Evolutionary conservation across 2,888 invertebrate genomes (phyloP).

Genomic region (Campoplex capitator): DNA sequence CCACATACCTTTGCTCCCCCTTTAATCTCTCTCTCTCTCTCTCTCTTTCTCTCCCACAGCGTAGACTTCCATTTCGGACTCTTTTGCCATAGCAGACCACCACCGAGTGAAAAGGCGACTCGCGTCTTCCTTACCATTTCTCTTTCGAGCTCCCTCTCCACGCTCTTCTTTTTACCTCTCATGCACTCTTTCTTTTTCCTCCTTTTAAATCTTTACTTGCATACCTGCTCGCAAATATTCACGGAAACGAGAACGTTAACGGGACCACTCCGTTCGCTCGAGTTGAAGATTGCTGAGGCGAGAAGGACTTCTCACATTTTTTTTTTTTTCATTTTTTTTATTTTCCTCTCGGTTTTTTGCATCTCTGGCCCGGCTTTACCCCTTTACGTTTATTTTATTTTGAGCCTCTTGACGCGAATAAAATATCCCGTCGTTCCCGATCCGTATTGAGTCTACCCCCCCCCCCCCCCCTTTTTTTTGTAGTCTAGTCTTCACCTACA

Average conservation of each 20-base stretch:
- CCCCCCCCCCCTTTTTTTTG: background rate
- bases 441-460: background rate
- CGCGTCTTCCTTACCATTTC: conserved; percentile 50
- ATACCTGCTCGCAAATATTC: conserved; percentile 48
- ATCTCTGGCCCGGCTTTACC: background rate
- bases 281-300: conserved; percentile 56
- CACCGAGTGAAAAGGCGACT: conserved; percentile 53
- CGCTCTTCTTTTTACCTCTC: conserved; percentile 16
- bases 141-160: conserved; percentile 37
- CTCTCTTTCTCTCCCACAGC: background rate
- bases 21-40: conserved; percentile 1
- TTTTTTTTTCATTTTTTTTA: background rate
- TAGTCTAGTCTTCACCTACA: background rate
- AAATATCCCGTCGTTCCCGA: background rate
- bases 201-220: conserved; percentile 55
- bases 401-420: background rate
- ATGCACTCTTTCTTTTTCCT: conserved; percentile 40
- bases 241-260: conserved; percentile 57
- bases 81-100: conserved; percentile 46
- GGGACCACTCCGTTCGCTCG: conserved; percentile 46
- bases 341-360: background rate
- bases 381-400: conserved; percentile 19
- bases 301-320: conserved; percentile 40
- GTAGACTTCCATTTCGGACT: conserved; percentile 64
- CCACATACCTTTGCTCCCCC: conserved; percentile 49